Conservation (phyloP, 2,888 invertebrate genomes). For the Quadroppia sp. region DNA sequence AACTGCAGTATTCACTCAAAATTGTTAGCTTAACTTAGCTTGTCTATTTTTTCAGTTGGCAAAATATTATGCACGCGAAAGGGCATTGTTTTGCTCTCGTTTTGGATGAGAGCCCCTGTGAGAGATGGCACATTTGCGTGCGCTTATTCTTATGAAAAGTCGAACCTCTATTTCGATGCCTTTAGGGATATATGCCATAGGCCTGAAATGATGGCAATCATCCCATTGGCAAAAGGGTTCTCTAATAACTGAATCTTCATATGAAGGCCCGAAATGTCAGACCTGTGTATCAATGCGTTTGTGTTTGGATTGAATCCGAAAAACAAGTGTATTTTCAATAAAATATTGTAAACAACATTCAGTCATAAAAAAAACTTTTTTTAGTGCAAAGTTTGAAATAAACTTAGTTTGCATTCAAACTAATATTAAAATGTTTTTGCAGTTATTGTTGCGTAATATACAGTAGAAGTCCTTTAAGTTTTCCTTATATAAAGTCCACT, state of each 20-base stretch:
- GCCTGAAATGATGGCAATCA: background rate
- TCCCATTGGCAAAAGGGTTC: conserved; percentile 23
- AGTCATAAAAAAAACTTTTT: background rate
- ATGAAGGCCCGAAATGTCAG: background rate
- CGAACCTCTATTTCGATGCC: conserved; percentile 15
- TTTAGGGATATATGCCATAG: conserved; percentile 22
- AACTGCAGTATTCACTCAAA: background rate
- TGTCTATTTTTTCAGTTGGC: conserved; percentile 22
- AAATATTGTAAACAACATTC: too few species aligned
- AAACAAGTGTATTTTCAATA: background rate
- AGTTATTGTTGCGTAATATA: conserved; percentile 20
- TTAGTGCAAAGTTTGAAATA: background rate
- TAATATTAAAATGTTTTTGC: background rate
- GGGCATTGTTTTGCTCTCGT: conserved; percentile 33
- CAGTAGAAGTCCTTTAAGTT: background rate
- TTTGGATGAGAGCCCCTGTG: conserved; percentile 32
- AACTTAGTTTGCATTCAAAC: background rate
- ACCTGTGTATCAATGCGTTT: background rate
- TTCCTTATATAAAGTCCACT: conserved; percentile 26
- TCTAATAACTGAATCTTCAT: background rate
- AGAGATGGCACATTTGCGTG: conserved; percentile 33
- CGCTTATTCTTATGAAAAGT: conserved; percentile 22
- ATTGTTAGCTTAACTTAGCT: background rate
- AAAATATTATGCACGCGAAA: conserved; percentile 28
- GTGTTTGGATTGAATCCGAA: background rate